phyloP scores from a whole-genome alignment of 2,888 invertebrate genomes.

The Physocephala rufipes region DNA sequence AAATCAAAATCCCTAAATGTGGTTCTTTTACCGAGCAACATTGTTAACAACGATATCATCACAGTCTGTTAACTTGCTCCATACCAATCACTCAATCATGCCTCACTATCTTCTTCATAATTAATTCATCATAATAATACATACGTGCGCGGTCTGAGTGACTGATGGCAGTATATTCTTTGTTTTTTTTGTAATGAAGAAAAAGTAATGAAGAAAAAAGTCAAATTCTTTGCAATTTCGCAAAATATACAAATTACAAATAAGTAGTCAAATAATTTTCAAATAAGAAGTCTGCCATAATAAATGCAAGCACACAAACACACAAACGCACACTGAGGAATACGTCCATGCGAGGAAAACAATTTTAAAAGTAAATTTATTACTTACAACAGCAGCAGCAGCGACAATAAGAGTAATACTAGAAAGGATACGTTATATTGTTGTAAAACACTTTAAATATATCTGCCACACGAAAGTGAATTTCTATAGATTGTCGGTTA shows the following conservation, averaged over 20 bases:
- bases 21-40: constrained; percentile 50
- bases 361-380: constrained; percentile 59
- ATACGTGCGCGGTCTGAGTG: neutral
- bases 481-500: constrained; percentile 27
- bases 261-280: constrained; percentile 52
- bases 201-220: too few species aligned
- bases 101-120: too few species aligned
- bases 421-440: constrained; percentile 26
- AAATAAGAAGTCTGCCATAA: too few species aligned
- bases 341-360: constrained; percentile 38
- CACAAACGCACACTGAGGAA: constrained; percentile 35
- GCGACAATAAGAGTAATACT: too few species aligned
- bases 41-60: neutral
- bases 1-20: constrained; percentile 59
- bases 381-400: constrained; percentile 38
- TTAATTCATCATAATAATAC: too few species aligned
- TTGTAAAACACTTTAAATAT: constrained; percentile 34
- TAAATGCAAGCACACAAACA: constrained; percentile 34
- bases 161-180: constrained; percentile 27
- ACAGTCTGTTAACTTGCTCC: neutral
- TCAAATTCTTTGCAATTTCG: too few species aligned
- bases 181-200: too few species aligned
- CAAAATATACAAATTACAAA: constrained; percentile 60
- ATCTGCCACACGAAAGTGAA: constrained; percentile 54
- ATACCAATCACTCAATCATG: too few species aligned